Evolutionary conservation across 2,888 invertebrate species (phyloP).

Genomic region (Phaonia tiefii): DNA sequence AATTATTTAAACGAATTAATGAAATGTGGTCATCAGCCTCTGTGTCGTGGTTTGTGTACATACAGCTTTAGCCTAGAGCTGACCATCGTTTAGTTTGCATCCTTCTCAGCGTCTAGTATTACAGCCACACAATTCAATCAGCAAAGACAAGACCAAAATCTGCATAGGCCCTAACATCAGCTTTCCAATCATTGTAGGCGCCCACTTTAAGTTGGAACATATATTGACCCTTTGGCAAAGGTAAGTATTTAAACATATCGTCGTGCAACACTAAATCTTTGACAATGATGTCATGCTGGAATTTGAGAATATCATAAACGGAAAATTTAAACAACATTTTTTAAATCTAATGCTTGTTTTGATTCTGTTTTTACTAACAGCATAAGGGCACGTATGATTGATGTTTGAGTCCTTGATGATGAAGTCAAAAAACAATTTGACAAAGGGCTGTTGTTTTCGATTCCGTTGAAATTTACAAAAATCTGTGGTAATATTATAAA

Average conservation of each 20-base stretch:
- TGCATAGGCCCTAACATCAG: conserved; percentile 30
- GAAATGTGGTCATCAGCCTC: too few species aligned
- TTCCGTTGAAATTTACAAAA: conserved; percentile 31
- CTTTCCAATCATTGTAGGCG: conserved; percentile 59
- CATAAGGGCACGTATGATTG: conserved; percentile 24
- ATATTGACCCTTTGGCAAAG: conserved; percentile 53
- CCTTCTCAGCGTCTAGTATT: too few species aligned
- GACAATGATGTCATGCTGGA: conserved; percentile 61
- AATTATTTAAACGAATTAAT: too few species aligned
- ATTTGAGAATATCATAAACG: not conserved
- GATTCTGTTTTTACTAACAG: not conserved
- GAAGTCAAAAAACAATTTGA: not conserved
- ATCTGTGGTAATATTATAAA: conserved; percentile 36
- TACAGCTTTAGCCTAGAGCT: too few species aligned
- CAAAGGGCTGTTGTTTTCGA: not conserved
- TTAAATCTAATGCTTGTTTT: too few species aligned
- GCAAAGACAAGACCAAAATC: too few species aligned
- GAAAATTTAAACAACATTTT: too few species aligned
- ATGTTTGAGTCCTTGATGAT: not conserved
- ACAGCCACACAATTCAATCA: too few species aligned
- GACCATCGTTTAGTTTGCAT: too few species aligned
- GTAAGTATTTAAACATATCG: conserved; percentile 38
- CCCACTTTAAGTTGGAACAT: conserved; percentile 27
- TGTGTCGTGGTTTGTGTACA: too few species aligned
- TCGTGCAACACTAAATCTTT: not conserved